phyloP scores from a whole-genome alignment of 2,888 invertebrate genomes.

The Drosophila mimica region DNA sequence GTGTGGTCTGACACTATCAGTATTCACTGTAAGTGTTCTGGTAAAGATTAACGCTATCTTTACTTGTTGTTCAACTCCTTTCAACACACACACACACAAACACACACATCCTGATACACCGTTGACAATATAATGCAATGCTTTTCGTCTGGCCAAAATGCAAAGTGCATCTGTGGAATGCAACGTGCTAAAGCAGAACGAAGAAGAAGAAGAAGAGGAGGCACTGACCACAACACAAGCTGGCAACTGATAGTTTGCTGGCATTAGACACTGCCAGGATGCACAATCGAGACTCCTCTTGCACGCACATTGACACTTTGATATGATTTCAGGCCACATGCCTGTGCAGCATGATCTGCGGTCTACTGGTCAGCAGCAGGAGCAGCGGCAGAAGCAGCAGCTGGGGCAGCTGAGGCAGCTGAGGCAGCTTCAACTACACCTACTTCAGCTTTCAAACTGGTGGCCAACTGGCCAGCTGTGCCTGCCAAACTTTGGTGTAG shows the following conservation, averaged over 20 bases:
- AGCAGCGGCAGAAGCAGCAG: background rate
- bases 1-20: conserved; percentile 4
- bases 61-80: conserved; percentile 8
- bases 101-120: conserved; percentile 4
- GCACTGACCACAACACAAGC: conserved; percentile 45
- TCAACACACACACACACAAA: background rate
- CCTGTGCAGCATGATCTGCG: conserved; percentile 50
- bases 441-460: background rate
- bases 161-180: conserved; percentile 57
- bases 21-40: conserved; percentile 24
- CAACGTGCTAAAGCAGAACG: conserved; percentile 30
- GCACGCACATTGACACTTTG: conserved; percentile 69
- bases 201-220: conserved; percentile 11
- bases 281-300: background rate
- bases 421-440: background rate
- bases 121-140: conserved; percentile 40
- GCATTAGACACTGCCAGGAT: conserved; percentile 10
- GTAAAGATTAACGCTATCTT: conserved; percentile 43
- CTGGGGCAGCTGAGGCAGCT: background rate
- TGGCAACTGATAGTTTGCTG: conserved; percentile 52
- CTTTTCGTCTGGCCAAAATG: conserved; percentile 37
- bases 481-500: conserved; percentile 62
- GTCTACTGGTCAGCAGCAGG: conserved; percentile 15
- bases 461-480: conserved; percentile 28
- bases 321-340: conserved; percentile 57